Evolutionary conservation across 2,888 invertebrate genomes (phyloP), one percentile per base, ranked within the genome.

Genomic region (Chymomyza amoena): DNA sequence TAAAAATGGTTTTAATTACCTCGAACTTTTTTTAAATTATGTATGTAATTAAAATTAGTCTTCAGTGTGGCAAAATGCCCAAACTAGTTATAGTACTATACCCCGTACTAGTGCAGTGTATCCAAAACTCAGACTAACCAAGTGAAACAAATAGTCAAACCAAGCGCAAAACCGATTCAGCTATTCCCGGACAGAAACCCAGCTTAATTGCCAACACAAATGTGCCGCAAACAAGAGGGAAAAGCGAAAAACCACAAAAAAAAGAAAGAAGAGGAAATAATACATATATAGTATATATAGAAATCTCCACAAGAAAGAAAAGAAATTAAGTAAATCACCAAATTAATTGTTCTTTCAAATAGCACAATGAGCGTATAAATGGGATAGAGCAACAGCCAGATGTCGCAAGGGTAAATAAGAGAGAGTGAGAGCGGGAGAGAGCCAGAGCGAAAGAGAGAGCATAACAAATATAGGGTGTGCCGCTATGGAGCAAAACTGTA

Each of bases 271-370:
- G 5, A 25, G 4, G 4, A 25, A 16, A 16, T n/a, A 51, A 7
- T 13, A 15, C 13, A 39, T 36, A 36, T 20, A 66, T 36, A 52
- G 28, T 36, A 36, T 20, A 66, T 36, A 52, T 62, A 39, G 18
- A 68, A 75, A 66, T 70, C 75, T 68, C 54, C n/a, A 56, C 54
- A 73, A 73, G 39, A 45, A 69, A 59, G 66, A 62, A 75, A 71
- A 68, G 71, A 72, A 80, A 82, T 77, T 80, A 77, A 76, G 70
- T 77, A 80, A 80, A 80, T 80, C 78, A 70, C 71, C 66, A 77
- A 79, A 80, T 80, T 82, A 80, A 80, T 80, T 80, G 80, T 66
- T 62, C 52, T 59, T 28, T 56, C 68, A 66, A 68, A 71, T 59
- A 66, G 66, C 20, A 54, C 20, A 18, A 54, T 18, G 16, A 54